These are phyloP conservation scores for Gibbula magus DNA, from an alignment of 2,888 invertebrate genomes.

Conservation along the genomic window DNA sequence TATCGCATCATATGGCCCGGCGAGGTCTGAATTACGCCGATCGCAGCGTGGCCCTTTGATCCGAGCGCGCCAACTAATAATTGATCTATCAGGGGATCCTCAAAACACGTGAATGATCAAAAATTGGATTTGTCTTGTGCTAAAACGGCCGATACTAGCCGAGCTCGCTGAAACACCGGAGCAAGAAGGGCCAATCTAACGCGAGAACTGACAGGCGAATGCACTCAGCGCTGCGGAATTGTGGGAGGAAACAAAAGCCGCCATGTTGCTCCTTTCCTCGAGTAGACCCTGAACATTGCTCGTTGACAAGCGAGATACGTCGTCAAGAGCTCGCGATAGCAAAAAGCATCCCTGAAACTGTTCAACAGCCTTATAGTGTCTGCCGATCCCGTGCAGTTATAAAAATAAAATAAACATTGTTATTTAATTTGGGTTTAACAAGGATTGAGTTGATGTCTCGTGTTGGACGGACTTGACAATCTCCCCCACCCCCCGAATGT, in stretches of 20 bases:
- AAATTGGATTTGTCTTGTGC: conserved; percentile 36
- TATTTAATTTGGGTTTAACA: not conserved
- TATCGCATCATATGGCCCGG: conserved; percentile 29
- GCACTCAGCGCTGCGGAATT: conserved; percentile 16
- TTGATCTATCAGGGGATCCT: conserved; percentile 26
- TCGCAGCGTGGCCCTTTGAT: conserved; percentile 30
- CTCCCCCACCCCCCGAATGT: too few relatives aligned
- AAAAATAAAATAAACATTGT: conserved; percentile 23
- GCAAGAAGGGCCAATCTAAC: conserved; percentile 11
- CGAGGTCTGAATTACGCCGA: conserved; percentile 26
- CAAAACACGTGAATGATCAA: conserved; percentile 30
- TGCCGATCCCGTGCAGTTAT: not conserved
- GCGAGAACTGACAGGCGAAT: conserved; percentile 4
- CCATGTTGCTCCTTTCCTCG: conserved; percentile 15
- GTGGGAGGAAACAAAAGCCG: conserved; percentile 26
- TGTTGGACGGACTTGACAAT: too few relatives aligned
- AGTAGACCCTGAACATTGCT: conserved; percentile 20
- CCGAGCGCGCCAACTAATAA: conserved; percentile 25
- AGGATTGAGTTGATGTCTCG: not conserved
- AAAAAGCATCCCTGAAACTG: not conserved
- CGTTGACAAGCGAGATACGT: conserved; percentile 17
- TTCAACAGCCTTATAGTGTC: not conserved
- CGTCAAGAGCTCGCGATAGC: conserved; percentile 11
- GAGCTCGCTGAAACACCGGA: conserved; percentile 10
- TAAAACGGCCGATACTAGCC: conserved; percentile 23